Evolutionary conservation across 2,888 invertebrate species (phyloP).

Genomic region (Malthinus seriepunctatus): DNA sequence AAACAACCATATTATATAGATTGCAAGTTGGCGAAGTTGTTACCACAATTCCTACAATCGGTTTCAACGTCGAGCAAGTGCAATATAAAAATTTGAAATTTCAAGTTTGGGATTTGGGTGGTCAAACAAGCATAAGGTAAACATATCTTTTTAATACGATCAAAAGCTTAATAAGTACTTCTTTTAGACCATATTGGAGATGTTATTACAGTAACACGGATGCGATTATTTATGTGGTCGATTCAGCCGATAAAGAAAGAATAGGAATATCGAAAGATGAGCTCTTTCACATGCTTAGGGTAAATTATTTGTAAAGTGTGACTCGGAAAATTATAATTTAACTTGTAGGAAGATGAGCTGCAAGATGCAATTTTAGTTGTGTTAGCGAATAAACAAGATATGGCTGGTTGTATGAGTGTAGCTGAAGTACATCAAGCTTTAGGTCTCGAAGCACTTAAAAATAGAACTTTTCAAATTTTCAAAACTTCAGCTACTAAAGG

Average conservation of each 20-base stretch:
- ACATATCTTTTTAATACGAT: neutral
- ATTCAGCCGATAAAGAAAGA: constrained; percentile 97
- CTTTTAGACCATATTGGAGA: constrained; percentile 94
- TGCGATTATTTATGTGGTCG: constrained; percentile 99
- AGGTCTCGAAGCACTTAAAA: constrained; percentile 92
- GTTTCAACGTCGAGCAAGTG: constrained; percentile 99
- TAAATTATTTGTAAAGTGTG: constrained; percentile 54
- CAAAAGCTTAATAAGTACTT: neutral
- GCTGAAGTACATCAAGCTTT: constrained; percentile 97
- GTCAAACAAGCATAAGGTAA: constrained; percentile 97
- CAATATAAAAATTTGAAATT: constrained; percentile 99
- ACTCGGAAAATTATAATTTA: neutral
- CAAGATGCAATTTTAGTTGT: constrained; percentile 95
- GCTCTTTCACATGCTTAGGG: constrained; percentile 94
- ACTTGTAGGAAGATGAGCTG: constrained; percentile 89
- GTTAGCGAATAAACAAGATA: constrained; percentile 98
- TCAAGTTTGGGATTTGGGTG: constrained; percentile 99
- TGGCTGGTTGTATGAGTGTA: constrained; percentile 95
- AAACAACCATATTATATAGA: constrained; percentile 97
- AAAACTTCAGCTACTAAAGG: constrained; percentile 98
- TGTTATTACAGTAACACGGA: constrained; percentile 99
- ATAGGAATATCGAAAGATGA: constrained; percentile 99
- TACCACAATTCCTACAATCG: constrained; percentile 98
- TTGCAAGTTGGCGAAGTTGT: constrained; percentile 98
- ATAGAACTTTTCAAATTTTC: constrained; percentile 98